phyloP scores from a whole-genome alignment of 2,888 invertebrate genomes.

The Operophtera brumata region DNA sequence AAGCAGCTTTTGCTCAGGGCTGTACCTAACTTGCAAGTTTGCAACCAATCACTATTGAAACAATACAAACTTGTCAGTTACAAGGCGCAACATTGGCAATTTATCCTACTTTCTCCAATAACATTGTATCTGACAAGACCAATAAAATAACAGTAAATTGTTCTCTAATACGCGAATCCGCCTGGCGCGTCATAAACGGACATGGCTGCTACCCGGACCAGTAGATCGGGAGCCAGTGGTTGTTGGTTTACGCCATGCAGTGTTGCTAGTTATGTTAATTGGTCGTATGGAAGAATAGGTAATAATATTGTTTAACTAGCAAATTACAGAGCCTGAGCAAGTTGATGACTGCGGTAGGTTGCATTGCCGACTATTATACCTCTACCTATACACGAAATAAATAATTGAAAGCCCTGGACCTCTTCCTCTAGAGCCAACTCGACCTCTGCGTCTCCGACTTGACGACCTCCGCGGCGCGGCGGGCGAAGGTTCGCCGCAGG shows the following conservation, averaged over 20 bases:
- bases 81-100: conserved; percentile 9
- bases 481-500: too few relatives aligned
- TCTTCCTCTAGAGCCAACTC: too few relatives aligned
- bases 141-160: conserved; percentile 28
- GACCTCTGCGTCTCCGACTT: too few relatives aligned
- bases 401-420: too few relatives aligned
- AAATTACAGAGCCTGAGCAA: too few relatives aligned
- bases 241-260: background rate
- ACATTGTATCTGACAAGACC: conserved; percentile 22
- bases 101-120: conserved; percentile 25
- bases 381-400: too few relatives aligned
- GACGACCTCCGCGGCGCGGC: too few relatives aligned
- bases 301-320: too few relatives aligned
- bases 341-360: too few relatives aligned
- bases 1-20: background rate
- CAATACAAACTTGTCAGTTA: conserved; percentile 9
- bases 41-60: conserved; percentile 13
- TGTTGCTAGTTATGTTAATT: too few relatives aligned
- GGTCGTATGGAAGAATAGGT: too few relatives aligned
- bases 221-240: conserved; percentile 7
- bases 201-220: conserved; percentile 4
- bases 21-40: conserved; percentile 2
- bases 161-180: conserved; percentile 26
- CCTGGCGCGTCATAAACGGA: conserved; percentile 18
- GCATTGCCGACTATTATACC: too few relatives aligned